These are phyloP conservation scores for Platycheirus albimanus DNA, from an alignment of 2,888 invertebrate species.

Conservation along the genomic window DNA sequence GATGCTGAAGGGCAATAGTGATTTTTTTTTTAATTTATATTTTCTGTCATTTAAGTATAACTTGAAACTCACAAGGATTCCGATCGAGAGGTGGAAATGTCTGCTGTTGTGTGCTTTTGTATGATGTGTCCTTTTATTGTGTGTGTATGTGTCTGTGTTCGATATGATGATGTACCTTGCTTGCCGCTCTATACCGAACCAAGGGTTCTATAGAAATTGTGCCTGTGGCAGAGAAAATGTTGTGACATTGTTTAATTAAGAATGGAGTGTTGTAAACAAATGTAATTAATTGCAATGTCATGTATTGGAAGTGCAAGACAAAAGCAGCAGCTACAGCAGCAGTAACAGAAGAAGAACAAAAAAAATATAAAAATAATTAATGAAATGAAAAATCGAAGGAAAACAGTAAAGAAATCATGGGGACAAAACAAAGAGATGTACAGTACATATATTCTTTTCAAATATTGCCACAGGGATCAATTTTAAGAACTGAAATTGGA, in stretches of 20 bases:
- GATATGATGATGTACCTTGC: neutral
- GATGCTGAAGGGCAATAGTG: constrained; percentile 31
- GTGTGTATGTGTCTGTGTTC: neutral
- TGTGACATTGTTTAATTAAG: constrained; percentile 72
- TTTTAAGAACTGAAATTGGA: too few relatives aligned
- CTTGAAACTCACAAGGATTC: constrained; percentile 50
- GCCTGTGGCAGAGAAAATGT: constrained; percentile 62
- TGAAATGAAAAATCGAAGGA: constrained; percentile 32
- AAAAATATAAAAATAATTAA: constrained; percentile 18
- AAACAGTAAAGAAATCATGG: constrained; percentile 6
- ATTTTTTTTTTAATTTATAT: constrained; percentile 46
- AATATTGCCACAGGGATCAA: too few relatives aligned
- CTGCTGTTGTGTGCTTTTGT: neutral
- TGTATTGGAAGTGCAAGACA: constrained; percentile 56
- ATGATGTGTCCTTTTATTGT: neutral
- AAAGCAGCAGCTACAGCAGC: constrained; percentile 8
- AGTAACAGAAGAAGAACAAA: too few relatives aligned
- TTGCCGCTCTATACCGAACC: neutral
- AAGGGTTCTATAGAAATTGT: constrained; percentile 50
- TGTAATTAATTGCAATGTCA: constrained; percentile 69
- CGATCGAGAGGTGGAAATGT: neutral
- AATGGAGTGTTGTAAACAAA: constrained; percentile 65
- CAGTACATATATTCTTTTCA: too few relatives aligned
- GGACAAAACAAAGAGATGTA: too few relatives aligned
- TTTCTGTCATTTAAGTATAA: constrained; percentile 40